A percentile compares a stretch with the other conserved stretches of the same genome.
phyloP scores from a whole-genome alignment of 1,140 invertebrate species.

The Hypsibius dujardini region DNA sequence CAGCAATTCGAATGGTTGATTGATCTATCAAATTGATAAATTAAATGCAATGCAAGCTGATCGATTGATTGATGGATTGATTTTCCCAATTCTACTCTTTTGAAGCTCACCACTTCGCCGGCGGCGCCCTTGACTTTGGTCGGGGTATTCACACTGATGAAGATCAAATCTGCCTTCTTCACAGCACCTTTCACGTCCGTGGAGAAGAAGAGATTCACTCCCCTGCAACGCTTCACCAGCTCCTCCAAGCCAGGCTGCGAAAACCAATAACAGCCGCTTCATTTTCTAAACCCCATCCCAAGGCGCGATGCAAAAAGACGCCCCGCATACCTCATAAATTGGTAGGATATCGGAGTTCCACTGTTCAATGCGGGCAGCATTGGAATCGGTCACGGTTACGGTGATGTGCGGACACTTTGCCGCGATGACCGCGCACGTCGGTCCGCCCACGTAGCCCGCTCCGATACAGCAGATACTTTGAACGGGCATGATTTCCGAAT shows the following conservation, averaged over 20 bases:
- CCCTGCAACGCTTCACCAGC: conserved; percentile 68
- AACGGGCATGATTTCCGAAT: too few relatives aligned
- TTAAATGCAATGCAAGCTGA: too few relatives aligned
- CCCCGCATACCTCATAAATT: too few relatives aligned
- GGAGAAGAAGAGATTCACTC: conserved; percentile 83
- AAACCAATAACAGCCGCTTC: too few relatives aligned
- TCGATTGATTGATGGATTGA: too few relatives aligned
- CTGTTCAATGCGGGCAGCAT: conserved; percentile 68
- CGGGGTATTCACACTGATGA: conserved; percentile 99
- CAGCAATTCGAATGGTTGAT: too few relatives aligned
- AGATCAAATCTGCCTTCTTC: conserved; percentile 86
- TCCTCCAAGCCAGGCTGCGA: conserved; percentile 87
- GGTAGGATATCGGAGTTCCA: conserved; percentile 96
- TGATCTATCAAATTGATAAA: too few relatives aligned
- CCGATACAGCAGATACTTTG: conserved; percentile 87
- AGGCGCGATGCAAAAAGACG: too few relatives aligned
- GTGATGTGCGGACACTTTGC: conserved; percentile 81
- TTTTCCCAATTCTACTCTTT: too few relatives aligned
- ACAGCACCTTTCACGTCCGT: conserved; percentile 74
- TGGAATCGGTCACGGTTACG: conserved; percentile 89
- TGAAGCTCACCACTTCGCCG: too few relatives aligned
- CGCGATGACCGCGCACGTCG: conserved; percentile 92
- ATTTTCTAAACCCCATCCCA: too few relatives aligned
- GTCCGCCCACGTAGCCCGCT: conserved; percentile 96
- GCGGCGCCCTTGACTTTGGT: conserved; percentile 93